These are phyloP conservation scores for Ibycter americanus DNA, from an alignment of 2,797 vertebrate genomes.

Conservation along the genomic window DNA sequence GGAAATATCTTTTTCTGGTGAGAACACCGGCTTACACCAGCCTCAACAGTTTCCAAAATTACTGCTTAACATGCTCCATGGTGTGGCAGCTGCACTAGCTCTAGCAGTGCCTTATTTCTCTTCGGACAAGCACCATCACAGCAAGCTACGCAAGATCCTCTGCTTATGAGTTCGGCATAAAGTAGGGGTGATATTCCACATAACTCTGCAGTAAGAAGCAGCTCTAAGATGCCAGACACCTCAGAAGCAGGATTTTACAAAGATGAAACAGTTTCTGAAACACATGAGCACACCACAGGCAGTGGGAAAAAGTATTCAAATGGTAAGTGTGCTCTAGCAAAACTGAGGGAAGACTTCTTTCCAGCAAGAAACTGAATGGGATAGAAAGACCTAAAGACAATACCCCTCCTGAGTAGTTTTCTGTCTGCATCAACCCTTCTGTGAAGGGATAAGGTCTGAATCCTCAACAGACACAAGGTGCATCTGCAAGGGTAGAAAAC, in stretches of 20 bases:
- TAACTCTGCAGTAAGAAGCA: background rate
- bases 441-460: background rate
- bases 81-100: background rate
- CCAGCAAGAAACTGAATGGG: background rate
- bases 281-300: background rate
- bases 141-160: background rate
- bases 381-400: background rate
- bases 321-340: background rate
- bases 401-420: background rate
- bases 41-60: background rate
- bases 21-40: background rate
- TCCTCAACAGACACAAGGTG: background rate
- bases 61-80: background rate
- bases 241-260: background rate
- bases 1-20: background rate
- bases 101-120: background rate
- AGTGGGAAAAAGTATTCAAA: background rate
- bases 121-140: background rate
- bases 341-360: background rate
- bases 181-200: background rate
- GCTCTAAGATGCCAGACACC: background rate
- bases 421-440: background rate
- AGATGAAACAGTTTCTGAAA: background rate
- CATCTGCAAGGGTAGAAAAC: background rate
- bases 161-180: background rate